These are phyloP conservation scores for Zaprionus obscuricornis DNA, from an alignment of 2,888 invertebrate genomes.

Conservation along the genomic window DNA sequence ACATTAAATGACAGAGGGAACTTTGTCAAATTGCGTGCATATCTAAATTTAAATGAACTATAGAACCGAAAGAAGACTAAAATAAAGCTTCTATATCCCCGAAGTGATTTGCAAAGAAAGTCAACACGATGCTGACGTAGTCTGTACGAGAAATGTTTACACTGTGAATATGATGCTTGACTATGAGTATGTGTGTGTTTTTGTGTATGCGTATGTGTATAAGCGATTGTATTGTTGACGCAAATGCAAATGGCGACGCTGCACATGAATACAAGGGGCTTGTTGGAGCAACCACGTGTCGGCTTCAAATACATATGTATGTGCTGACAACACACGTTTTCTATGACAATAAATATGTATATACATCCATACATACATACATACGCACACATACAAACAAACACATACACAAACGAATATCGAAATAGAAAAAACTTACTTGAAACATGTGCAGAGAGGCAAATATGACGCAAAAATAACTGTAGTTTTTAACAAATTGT, in stretches of 20 bases:
- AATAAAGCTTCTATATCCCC: constrained; percentile 24
- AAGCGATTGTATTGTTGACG: constrained; percentile 50
- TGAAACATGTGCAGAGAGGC: constrained; percentile 66
- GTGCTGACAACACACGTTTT: constrained; percentile 54
- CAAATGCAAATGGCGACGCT: constrained; percentile 69
- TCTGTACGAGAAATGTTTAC: constrained; percentile 32
- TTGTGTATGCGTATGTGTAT: neutral
- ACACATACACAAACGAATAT: constrained; percentile 21
- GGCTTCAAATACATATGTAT: constrained; percentile 28
- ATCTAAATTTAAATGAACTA: constrained; percentile 68
- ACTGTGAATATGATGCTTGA: too few species aligned
- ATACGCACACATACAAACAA: constrained; percentile 1
- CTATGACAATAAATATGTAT: constrained; percentile 14
- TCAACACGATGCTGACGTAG: constrained; percentile 57
- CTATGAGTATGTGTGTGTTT: neutral
- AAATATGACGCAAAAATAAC: constrained; percentile 46
- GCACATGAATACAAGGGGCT: constrained; percentile 27
- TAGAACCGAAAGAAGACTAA: constrained; percentile 40
- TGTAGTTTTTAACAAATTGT: constrained; percentile 34
- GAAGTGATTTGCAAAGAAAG: constrained; percentile 27
- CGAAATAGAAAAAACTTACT: constrained; percentile 52
- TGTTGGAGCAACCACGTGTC: constrained; percentile 59
- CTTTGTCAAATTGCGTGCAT: constrained; percentile 64
- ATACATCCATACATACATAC: neutral
- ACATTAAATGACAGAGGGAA: constrained; percentile 40